Percentiles rank a stretch among this genome's conserved stretches.
Evolutionary conservation across 2,888 invertebrate species (phyloP).

Genomic region (Ditylenchus weischeri): DNA sequence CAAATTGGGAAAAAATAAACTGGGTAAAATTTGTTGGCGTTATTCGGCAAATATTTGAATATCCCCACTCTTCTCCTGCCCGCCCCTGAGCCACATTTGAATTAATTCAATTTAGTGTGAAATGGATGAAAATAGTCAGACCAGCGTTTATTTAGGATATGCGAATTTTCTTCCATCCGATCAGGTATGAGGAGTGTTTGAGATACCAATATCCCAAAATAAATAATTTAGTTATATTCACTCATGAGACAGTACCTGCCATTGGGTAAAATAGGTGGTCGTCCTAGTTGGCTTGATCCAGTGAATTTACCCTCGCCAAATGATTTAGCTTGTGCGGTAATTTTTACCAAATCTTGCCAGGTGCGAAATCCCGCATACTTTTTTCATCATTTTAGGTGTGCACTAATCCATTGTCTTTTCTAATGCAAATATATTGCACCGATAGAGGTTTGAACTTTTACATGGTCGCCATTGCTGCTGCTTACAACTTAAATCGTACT

Average conservation of each 20-base stretch:
- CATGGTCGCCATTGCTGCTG: no score
- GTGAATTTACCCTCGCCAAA: slow-evolving; percentile 68
- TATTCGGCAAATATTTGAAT: no score
- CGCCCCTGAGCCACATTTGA: no score
- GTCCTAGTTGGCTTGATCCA: slow-evolving; percentile 84
- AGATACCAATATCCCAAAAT: no score
- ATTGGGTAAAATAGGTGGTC: slow-evolving; percentile 78
- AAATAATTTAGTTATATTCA: slow-evolving; percentile 63
- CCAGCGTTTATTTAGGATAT: slow-evolving; percentile 69
- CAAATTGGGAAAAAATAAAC: no score
- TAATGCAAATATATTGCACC: slow-evolving; percentile 77
- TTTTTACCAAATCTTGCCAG: neutral
- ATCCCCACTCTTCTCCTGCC: no score
- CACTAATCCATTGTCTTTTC: slow-evolving; percentile 70
- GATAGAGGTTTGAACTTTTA: neutral
- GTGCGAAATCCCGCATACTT: no score
- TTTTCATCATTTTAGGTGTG: slow-evolving; percentile 18
- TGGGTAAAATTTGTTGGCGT: no score
- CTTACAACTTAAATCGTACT: no score
- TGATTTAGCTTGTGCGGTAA: slow-evolving; percentile 22
- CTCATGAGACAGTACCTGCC: slow-evolving; percentile 83
- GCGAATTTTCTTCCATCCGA: slow-evolving; percentile 67
- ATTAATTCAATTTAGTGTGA: no score
- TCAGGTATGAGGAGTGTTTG: slow-evolving; percentile 14
- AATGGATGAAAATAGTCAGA: neutral